Conservation (phyloP, 1,140 invertebrate genomes). For the Neodiprion lecontei region DNA sequence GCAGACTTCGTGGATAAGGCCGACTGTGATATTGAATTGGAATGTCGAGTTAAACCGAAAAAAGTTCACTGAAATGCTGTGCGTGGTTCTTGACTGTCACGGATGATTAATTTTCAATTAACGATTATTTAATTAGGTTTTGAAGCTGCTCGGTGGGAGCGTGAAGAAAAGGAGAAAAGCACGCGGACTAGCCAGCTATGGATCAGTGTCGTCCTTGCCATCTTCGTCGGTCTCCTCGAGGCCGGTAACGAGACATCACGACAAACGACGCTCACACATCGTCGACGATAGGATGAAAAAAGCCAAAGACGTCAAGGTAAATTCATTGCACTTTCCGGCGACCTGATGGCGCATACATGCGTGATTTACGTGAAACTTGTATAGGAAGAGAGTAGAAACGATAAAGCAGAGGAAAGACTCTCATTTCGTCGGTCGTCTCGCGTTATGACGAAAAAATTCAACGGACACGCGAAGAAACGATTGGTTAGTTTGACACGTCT, state of each 20-base stretch:
- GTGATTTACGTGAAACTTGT: no score
- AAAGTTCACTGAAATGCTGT: no score
- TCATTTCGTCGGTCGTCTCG: no score
- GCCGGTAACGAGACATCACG: conserved; percentile 66
- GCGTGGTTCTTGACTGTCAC: no score
- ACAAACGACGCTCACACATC: conserved; percentile 63
- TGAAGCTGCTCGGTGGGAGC: conserved; percentile 80
- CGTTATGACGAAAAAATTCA: conserved; percentile 2
- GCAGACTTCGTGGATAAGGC: no score
- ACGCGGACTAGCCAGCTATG: conserved; percentile 66
- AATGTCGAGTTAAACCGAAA: no score
- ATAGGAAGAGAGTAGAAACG: no score
- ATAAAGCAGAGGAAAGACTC: no score
- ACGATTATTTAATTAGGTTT: conserved; percentile 62
- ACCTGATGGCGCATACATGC: no score
- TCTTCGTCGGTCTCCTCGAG: conserved; percentile 80
- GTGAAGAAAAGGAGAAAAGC: conserved; percentile 65
- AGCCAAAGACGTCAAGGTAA: conserved; percentile 77
- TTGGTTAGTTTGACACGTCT: neutral
- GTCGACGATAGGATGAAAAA: conserved; percentile 73
- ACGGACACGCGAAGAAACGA: neutral
- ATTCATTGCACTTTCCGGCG: conserved; percentile 16
- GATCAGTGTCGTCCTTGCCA: conserved; percentile 83
- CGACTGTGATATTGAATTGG: no score
- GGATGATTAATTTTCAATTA: no score